phyloP scores from a whole-genome alignment of 2,888 invertebrate species.

The Drosophila affinis region DNA sequence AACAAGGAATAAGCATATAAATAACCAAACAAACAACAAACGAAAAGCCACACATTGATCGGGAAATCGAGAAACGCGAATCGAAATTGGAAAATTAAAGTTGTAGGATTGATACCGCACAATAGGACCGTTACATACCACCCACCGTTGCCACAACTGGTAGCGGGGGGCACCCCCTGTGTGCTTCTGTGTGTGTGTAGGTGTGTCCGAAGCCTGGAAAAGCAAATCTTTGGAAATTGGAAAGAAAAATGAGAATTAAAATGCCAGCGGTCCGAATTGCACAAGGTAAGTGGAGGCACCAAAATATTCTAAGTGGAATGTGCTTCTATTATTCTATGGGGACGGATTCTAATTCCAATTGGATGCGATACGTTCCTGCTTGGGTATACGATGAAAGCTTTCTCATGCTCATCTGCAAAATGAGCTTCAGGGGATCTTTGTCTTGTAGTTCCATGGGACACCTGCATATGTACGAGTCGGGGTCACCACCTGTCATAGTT shows the following conservation, averaged over 20 bases:
- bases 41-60: neutral
- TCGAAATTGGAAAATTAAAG: neutral
- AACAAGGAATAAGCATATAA: neutral
- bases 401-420: no score
- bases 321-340: neutral
- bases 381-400: no score
- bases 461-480: neutral
- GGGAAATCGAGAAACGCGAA: neutral
- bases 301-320: neutral
- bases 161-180: slow-evolving; percentile 56
- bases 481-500: neutral
- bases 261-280: slow-evolving; percentile 98
- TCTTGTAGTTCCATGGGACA: neutral
- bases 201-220: slow-evolving; percentile 58
- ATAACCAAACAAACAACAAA: neutral
- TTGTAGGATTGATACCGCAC: neutral
- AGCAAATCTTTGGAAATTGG: slow-evolving; percentile 68
- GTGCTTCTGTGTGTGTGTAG: slow-evolving; percentile 58
- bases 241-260: slow-evolving; percentile 95
- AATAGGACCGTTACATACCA: slow-evolving; percentile 10
- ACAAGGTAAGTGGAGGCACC: slow-evolving; percentile 89
- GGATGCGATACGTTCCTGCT: no score
- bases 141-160: slow-evolving; percentile 27
- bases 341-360: no score
- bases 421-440: no score